A percentile compares a stretch with the other conserved stretches of the same genome.
phyloP scores from a whole-genome alignment of 2,888 invertebrate genomes.

The Ormyrus pomaceus region DNA sequence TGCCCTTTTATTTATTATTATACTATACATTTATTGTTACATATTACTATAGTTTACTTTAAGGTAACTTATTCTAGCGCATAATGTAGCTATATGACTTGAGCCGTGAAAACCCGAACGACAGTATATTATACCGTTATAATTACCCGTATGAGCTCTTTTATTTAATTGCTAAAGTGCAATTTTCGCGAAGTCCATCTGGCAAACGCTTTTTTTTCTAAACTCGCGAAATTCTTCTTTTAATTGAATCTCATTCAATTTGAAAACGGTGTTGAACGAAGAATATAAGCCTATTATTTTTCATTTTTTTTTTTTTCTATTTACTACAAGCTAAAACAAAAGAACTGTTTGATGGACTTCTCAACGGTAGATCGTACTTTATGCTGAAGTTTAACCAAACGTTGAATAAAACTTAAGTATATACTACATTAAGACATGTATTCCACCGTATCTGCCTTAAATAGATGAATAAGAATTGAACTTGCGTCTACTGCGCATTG shows the following conservation, averaged over 20 bases:
- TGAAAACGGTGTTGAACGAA: no score
- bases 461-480: slow-evolving; percentile 34
- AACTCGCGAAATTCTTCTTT: no score
- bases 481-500: slow-evolving; percentile 42
- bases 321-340: no score
- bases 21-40: slow-evolving; percentile 45
- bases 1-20: slow-evolving; percentile 46
- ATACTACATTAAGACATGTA: slow-evolving; percentile 22
- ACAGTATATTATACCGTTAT: background rate
- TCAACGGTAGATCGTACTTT: slow-evolving; percentile 31
- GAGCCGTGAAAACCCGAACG: slow-evolving; percentile 40
- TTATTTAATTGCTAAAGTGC: slow-evolving; percentile 29
- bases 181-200: slow-evolving; percentile 35
- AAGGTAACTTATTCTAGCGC: slow-evolving; percentile 45
- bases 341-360: slow-evolving; percentile 17
- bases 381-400: slow-evolving; percentile 32
- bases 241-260: no score
- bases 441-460: slow-evolving; percentile 42
- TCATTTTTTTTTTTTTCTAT: no score
- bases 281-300: no score
- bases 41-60: slow-evolving; percentile 43
- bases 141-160: slow-evolving; percentile 36
- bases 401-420: background rate
- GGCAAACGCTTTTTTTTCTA: slow-evolving; percentile 5
- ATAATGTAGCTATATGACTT: slow-evolving; percentile 47